Percentiles rank a stretch among this genome's conserved stretches.
Evolutionary conservation across 2,888 invertebrate genomes (phyloP).

Genomic region (Nomada goodeniana): DNA sequence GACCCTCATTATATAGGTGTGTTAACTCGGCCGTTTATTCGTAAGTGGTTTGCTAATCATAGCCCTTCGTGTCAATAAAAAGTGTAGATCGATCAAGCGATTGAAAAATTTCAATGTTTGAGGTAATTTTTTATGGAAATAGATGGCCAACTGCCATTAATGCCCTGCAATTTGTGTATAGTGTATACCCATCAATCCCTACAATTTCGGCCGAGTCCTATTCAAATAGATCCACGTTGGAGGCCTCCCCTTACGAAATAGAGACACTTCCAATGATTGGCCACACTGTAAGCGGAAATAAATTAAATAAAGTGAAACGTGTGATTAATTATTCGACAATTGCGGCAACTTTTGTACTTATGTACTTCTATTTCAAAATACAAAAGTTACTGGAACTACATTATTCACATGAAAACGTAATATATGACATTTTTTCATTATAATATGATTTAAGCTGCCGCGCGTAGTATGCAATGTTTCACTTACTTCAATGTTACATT

Average conservation of each 20-base stretch:
- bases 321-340: not conserved
- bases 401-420: too few species aligned
- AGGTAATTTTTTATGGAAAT: conserved; percentile 16
- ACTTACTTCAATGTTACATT: too few species aligned
- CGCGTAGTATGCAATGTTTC: too few species aligned
- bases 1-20: not conserved
- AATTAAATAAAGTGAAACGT: not conserved
- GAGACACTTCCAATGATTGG: conserved; percentile 12
- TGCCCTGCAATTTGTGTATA: conserved; percentile 22
- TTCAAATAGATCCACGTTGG: conserved; percentile 14
- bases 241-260: conserved; percentile 3
- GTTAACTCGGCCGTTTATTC: not conserved
- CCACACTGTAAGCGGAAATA: not conserved
- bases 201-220: conserved; percentile 18
- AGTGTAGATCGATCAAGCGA: not conserved
- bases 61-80: not conserved
- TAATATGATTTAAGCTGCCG: too few species aligned
- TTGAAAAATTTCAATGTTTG: conserved; percentile 13
- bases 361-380: too few species aligned
- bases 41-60: not conserved
- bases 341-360: not conserved
- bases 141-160: conserved; percentile 18
- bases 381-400: too few species aligned
- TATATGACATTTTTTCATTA: too few species aligned
- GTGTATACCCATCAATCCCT: not conserved